Evolutionary conservation across 1,140 invertebrate genomes (phyloP).

Genomic region (Coboldia fuscipes): DNA sequence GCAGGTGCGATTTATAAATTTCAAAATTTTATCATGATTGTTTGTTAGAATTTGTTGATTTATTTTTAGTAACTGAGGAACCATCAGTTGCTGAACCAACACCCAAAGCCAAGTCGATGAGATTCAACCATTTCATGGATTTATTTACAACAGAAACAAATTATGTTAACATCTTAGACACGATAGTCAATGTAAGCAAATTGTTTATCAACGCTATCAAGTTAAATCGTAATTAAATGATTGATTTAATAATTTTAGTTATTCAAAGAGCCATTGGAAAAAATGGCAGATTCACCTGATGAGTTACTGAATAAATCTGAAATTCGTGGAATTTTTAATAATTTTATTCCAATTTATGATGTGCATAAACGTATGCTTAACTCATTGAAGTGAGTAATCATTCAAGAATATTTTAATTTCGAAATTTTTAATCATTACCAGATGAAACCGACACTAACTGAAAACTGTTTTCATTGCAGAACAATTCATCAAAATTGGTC

Average conservation of each 20-base stretch:
- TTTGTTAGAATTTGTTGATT: too few relatives aligned
- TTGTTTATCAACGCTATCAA: conserved; percentile 10
- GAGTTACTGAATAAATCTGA: conserved; percentile 75
- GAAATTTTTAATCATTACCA: too few relatives aligned
- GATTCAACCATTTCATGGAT: conserved; percentile 73
- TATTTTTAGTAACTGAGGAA: conserved; percentile 20
- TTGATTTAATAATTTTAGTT: conserved; percentile 32
- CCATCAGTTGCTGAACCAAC: conserved; percentile 24
- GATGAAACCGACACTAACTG: neutral
- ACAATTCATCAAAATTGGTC: conserved; percentile 35
- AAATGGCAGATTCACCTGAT: conserved; percentile 47
- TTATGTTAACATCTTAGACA: conserved; percentile 86
- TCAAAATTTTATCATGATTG: too few relatives aligned
- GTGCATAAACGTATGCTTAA: conserved; percentile 62
- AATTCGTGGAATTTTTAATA: conserved; percentile 89
- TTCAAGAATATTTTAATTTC: neutral
- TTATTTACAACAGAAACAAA: conserved; percentile 90
- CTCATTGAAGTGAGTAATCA: conserved; percentile 24
- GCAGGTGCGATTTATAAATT: too few relatives aligned
- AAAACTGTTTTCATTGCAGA: conserved; percentile 1
- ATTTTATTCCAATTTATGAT: conserved; percentile 83
- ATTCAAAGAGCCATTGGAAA: conserved; percentile 83
- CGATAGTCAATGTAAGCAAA: conserved; percentile 59
- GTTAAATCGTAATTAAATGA: neutral
- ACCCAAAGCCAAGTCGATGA: conserved; percentile 35